These are phyloP conservation scores for Achatina immaculata DNA, from an alignment of 1,140 invertebrate genomes.

Conservation along the genomic window DNA sequence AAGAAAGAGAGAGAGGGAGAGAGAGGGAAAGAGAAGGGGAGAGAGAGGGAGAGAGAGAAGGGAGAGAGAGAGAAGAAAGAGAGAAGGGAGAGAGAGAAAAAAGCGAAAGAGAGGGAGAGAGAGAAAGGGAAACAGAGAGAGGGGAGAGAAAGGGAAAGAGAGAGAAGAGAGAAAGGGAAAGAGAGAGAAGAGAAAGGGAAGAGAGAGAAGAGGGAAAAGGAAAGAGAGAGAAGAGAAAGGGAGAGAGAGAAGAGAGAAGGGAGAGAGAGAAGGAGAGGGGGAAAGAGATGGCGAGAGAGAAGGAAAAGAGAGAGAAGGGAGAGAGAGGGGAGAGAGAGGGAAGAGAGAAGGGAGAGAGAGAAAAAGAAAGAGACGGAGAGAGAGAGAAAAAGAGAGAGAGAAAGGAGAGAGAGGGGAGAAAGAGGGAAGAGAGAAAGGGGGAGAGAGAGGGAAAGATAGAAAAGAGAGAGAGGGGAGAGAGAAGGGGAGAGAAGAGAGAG, in stretches of 20 bases:
- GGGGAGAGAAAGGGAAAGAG: not conserved
- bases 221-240: not conserved
- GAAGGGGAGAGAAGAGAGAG: not conserved
- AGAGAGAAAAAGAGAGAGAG: not conserved
- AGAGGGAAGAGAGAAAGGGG: not conserved
- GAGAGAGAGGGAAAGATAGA: not conserved
- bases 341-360: not conserved
- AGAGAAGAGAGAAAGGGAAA: not conserved
- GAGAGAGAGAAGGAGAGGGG: not conserved
- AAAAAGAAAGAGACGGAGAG: not conserved
- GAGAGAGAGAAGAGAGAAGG: not conserved
- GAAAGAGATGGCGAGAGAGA: not conserved
- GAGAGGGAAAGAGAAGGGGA: not conserved
- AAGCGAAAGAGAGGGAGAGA: not conserved
- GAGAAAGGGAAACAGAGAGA: not conserved
- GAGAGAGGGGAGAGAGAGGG: not conserved
- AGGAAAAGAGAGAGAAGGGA: not conserved
- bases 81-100: not conserved
- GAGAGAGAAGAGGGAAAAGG: not conserved
- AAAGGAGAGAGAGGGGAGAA: not conserved
- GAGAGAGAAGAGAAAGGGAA: not conserved
- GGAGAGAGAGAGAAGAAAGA: not conserved
- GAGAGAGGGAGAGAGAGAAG: not conserved
- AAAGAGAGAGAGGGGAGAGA: not conserved
- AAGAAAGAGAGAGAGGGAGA: not conserved